A percentile compares a stretch with the other conserved stretches of the same genome.
Evolutionary conservation across 2,888 invertebrate species (phyloP).

Genomic region (Campopleginae sp.): DNA sequence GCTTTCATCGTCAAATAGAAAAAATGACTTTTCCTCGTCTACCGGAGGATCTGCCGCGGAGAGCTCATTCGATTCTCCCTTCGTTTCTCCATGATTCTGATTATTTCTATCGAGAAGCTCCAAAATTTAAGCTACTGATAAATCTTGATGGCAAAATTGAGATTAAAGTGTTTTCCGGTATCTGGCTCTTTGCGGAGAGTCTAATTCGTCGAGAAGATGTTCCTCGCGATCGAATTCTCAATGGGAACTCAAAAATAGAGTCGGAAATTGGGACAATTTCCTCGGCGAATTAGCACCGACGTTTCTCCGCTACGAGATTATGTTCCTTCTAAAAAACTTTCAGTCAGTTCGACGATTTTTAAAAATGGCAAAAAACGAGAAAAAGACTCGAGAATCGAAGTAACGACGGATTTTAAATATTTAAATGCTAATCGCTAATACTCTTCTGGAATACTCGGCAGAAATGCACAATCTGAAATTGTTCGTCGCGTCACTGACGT

Average conservation of each 20-base stretch:
- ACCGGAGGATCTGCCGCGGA: background rate
- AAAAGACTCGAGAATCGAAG: slow-evolving; percentile 55
- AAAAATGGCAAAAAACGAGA: slow-evolving; percentile 68
- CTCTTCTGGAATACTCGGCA: slow-evolving; percentile 61
- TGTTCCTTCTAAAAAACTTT: slow-evolving; percentile 68
- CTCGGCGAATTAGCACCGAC: background rate
- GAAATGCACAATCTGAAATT: slow-evolving; percentile 54
- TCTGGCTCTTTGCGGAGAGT: background rate
- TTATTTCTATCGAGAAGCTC: slow-evolving; percentile 11
- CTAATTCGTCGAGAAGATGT: background rate
- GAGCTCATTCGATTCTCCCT: background rate
- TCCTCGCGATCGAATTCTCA: background rate
- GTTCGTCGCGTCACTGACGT: slow-evolving; percentile 39
- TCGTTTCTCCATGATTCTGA: slow-evolving; percentile 1
- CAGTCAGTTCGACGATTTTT: slow-evolving; percentile 78
- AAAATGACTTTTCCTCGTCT: background rate
- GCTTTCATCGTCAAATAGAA: slow-evolving; percentile 1
- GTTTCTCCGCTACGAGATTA: slow-evolving; percentile 13
- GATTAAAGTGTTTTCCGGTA: background rate
- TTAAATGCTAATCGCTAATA: slow-evolving; percentile 64
- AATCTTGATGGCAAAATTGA: background rate
- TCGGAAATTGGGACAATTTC: background rate
- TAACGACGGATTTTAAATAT: slow-evolving; percentile 47
- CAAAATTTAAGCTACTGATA: background rate
- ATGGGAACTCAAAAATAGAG: background rate